Base-by-base conservation (phyloP, 2,888 invertebrate genomes). In the Pseudococcus longispinus region DNA sequence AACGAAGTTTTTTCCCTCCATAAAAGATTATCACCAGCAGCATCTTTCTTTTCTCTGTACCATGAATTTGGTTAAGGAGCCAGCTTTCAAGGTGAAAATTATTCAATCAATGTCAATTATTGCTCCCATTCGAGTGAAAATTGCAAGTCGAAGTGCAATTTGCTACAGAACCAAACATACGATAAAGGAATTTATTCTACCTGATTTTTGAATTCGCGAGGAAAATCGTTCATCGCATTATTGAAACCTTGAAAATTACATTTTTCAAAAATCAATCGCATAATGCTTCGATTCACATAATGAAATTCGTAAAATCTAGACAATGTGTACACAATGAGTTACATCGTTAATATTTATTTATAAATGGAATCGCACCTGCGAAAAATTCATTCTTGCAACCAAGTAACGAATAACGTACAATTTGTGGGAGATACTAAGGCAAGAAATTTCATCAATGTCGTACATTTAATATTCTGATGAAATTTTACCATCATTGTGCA, bases 401-500 rank as follows among this genome's bases (percentile, higher is more conserved):
- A 70, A 1, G 70, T 18, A 18, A 70, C 29, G 29, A 32, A 70
- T 4, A 29, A 29, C 29, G 70, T 29, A 29, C 18, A 20, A 13
- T 70, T 29, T 9, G 23, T 11, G 13, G n/a, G 23, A 60, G 23
- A 29, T 18, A 70, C 29, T 18, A 29, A 70, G 15, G 29, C 26
- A 70, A 70, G 18, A 70, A 70, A 70, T 29, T 29, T 29, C 70
- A 32, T 18, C 29, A 4, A 70, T 15, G 13, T 70, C 11, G 55
- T 60, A 60, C 23, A 15, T 60, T 60, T 6, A 29, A 29, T 70
- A 32, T 18, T 29, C 15, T 29, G 26, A 32, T 29, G 70, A 70
- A 70, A 70, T 70, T 70, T 70, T 29, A 26, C 18, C 29, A 6
- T 70, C 70, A 32, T 70, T 70, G 70, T 70, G 70, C 70, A 70